Conservation (phyloP, 2,888 invertebrate genomes). For the Steromphala cineraria region DNA sequence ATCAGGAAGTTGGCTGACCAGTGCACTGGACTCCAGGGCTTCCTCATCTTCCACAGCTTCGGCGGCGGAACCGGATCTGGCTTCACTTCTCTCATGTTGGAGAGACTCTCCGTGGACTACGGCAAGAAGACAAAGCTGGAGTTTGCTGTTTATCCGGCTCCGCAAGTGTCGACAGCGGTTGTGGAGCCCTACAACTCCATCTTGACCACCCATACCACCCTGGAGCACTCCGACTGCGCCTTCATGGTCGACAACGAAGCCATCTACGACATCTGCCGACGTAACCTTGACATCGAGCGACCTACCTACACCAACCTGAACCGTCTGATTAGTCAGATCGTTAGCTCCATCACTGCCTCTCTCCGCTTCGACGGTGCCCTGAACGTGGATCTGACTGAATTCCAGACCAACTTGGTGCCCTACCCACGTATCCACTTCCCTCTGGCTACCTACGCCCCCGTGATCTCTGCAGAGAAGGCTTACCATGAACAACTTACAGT, state of each 20-base stretch:
- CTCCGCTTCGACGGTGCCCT: slow-evolving; percentile 66
- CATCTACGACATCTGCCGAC: slow-evolving; percentile 89
- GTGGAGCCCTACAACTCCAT: slow-evolving; percentile 98
- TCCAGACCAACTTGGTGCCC: slow-evolving; percentile 76
- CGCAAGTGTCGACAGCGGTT: slow-evolving; percentile 80
- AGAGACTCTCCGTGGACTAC: slow-evolving; percentile 81
- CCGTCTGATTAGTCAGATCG: slow-evolving; percentile 92
- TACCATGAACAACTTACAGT: slow-evolving; percentile 60
- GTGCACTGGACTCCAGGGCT: slow-evolving; percentile 86
- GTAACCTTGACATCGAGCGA: slow-evolving; percentile 87
- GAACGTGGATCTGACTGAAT: slow-evolving; percentile 78
- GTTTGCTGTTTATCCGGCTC: slow-evolving; percentile 92
- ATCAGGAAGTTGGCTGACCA: slow-evolving; percentile 78
- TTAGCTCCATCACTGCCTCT: slow-evolving; percentile 75
- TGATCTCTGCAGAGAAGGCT: slow-evolving; percentile 80
- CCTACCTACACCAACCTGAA: slow-evolving; percentile 93
- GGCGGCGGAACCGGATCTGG: slow-evolving; percentile 78
- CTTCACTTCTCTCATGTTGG: slow-evolving; percentile 84
- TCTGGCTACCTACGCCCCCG: slow-evolving; percentile 88
- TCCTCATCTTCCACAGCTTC: slow-evolving; percentile 92
- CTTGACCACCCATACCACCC: slow-evolving; percentile 92
- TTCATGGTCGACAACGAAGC: slow-evolving; percentile 98
- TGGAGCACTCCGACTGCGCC: slow-evolving; percentile 95
- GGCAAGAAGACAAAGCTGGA: slow-evolving; percentile 68
- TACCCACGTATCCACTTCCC: slow-evolving; percentile 86